phyloP scores from a whole-genome alignment of 2,888 invertebrate genomes.

The Hirtodrosophila alboralis region DNA sequence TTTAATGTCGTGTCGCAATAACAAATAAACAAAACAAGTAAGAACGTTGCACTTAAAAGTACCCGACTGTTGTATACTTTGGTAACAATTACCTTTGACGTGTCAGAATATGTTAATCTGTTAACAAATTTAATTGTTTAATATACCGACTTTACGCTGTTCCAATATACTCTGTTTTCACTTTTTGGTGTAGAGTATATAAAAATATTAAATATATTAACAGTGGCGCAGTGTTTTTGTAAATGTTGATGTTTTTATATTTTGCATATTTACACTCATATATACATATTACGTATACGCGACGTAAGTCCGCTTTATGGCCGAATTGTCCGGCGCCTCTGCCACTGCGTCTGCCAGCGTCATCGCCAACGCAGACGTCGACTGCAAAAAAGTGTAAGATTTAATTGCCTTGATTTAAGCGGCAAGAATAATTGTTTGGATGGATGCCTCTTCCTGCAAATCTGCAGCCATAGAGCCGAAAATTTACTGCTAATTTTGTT shows the following conservation, averaged over 20 bases:
- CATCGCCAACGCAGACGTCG: not conserved
- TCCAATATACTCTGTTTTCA: no score
- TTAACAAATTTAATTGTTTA: no score
- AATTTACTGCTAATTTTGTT: constrained; percentile 49
- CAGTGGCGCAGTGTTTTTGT: constrained; percentile 26
- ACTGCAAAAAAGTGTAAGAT: constrained; percentile 2
- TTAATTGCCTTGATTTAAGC: constrained; percentile 39
- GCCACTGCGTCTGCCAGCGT: no score
- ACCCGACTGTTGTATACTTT: no score
- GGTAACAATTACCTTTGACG: no score
- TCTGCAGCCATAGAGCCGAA: constrained; percentile 34
- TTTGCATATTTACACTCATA: constrained; percentile 41
- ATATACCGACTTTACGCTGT: no score
- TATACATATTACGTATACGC: constrained; percentile 54
- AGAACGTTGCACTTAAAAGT: no score
- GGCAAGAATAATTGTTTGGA: constrained; percentile 20
- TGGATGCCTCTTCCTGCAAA: constrained; percentile 17
- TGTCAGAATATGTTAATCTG: no score
- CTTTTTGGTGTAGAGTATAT: no score
- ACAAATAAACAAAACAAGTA: constrained; percentile 28
- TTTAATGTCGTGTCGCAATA: constrained; percentile 30
- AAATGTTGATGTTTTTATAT: constrained; percentile 18
- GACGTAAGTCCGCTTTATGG: constrained; percentile 36
- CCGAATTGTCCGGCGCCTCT: no score
- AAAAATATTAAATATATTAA: constrained; percentile 34